A percentile compares a stretch with the other conserved stretches of the same genome.
These are phyloP conservation scores for Campoletis sonorensis DNA, from an alignment of 1,140 invertebrate genomes.

Conservation along the genomic window DNA sequence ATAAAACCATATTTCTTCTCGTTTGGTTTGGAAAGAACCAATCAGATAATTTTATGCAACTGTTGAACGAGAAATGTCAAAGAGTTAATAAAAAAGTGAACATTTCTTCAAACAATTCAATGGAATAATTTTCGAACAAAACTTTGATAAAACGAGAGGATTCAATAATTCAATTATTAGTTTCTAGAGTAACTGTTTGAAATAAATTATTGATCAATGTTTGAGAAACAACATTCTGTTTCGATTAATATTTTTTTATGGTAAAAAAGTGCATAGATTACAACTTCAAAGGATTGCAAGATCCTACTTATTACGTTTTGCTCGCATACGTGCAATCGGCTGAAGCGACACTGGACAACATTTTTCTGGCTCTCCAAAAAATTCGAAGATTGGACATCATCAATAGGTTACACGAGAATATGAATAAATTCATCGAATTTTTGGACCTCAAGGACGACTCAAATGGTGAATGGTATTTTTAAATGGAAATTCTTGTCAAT, in stretches of 20 bases:
- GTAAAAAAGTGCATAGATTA: conserved; percentile 65
- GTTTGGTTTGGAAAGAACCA: not conserved
- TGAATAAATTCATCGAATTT: conserved; percentile 56
- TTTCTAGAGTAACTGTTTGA: too few relatives aligned
- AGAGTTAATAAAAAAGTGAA: too few relatives aligned
- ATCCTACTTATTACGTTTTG: conserved; percentile 69
- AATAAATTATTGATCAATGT: too few relatives aligned
- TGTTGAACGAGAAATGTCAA: too few relatives aligned
- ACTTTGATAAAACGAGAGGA: too few relatives aligned
- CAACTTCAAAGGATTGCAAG: conserved; percentile 66
- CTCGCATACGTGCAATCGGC: conserved; percentile 62
- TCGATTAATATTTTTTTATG: not conserved
- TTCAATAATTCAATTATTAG: too few relatives aligned
- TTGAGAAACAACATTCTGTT: not conserved
- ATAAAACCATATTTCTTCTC: not conserved
- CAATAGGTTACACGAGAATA: conserved; percentile 58
- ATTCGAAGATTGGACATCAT: conserved; percentile 66
- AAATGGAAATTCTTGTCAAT: too few relatives aligned
- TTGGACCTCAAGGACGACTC: conserved; percentile 36
- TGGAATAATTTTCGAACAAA: too few relatives aligned
- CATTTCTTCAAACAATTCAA: too few relatives aligned
- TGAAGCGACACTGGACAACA: conserved; percentile 65
- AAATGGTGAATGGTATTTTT: too few relatives aligned
- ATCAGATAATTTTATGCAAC: too few relatives aligned
- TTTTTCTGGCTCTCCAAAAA: conserved; percentile 59